phyloP scores from a whole-genome alignment of 2,888 invertebrate genomes.

The Aspidapion aeneum region DNA sequence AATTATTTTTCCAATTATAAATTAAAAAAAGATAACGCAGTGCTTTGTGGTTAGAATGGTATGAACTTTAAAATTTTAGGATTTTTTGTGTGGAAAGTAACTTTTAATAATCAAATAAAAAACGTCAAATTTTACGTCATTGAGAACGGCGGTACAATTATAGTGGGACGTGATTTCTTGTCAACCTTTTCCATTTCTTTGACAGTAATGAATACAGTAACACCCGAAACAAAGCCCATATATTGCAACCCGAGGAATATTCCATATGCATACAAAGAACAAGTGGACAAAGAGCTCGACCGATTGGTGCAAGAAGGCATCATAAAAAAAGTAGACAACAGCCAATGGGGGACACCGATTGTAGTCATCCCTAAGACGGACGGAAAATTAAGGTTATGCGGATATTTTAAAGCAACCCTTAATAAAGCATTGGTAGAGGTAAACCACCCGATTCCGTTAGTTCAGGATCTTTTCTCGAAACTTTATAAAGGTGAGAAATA shows the following conservation, averaged over 20 bases:
- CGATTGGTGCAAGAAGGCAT: slow-evolving; percentile 14
- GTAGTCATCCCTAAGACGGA: too few species aligned
- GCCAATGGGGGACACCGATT: slow-evolving; percentile 19
- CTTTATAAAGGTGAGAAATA: slow-evolving; percentile 26
- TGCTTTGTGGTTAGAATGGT: too few species aligned
- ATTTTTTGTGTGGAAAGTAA: background rate
- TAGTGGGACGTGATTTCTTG: too few species aligned
- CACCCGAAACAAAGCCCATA: slow-evolving; percentile 15
- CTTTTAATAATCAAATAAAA: too few species aligned
- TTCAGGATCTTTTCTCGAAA: slow-evolving; percentile 30
- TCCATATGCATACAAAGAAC: slow-evolving; percentile 13
- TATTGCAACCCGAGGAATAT: slow-evolving; percentile 11
- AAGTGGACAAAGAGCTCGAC: slow-evolving; percentile 14
- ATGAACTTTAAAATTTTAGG: background rate
- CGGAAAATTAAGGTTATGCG: slow-evolving; percentile 27
- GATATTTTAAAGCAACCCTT: slow-evolving; percentile 33
- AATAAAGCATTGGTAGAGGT: slow-evolving; percentile 26
- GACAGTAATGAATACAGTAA: background rate
- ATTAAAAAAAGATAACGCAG: too few species aligned
- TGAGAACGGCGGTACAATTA: background rate
- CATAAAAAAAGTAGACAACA: slow-evolving; percentile 10
- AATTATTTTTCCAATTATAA: too few species aligned
- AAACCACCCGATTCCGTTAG: slow-evolving; percentile 29
- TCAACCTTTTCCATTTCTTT: too few species aligned
- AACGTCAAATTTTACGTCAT: background rate